A percentile compares a stretch with the other conserved stretches of the same genome.
These are phyloP conservation scores for Mantis religiosa DNA, from an alignment of 2,888 invertebrate species.

Conservation along the genomic window DNA sequence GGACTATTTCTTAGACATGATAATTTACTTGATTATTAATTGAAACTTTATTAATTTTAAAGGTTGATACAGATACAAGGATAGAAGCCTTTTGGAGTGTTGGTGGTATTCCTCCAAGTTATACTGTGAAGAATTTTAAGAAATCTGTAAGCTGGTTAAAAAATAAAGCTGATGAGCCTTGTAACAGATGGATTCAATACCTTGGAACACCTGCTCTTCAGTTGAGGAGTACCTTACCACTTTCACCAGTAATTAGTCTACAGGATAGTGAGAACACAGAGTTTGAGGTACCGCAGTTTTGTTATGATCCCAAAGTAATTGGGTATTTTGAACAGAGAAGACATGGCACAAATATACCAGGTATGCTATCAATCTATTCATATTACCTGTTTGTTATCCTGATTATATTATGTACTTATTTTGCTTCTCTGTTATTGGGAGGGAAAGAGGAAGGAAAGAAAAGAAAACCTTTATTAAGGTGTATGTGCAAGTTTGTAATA, in stretches of 20 bases:
- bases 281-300: constrained; percentile 55
- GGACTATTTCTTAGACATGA: too few species aligned
- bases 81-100: constrained; percentile 84
- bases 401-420: too few species aligned
- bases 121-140: constrained; percentile 38
- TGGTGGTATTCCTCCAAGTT: constrained; percentile 64
- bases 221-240: constrained; percentile 63
- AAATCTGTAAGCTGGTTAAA: not conserved
- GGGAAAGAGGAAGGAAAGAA: too few species aligned
- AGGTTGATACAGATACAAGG: constrained; percentile 73
- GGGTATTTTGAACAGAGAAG: constrained; percentile 55
- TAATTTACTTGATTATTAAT: too few species aligned
- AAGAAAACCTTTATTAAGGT: too few species aligned
- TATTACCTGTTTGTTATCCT: too few species aligned
- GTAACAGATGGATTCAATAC: constrained; percentile 68
- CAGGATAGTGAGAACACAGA: constrained; percentile 55
- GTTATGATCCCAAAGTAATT: constrained; percentile 57
- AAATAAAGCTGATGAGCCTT: constrained; percentile 47
- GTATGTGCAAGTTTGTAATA: too few species aligned
- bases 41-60: constrained; percentile 37
- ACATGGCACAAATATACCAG: constrained; percentile 72
- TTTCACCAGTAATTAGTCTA: constrained; percentile 57
- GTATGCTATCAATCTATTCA: constrained; percentile 42
- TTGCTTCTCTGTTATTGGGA: too few species aligned
- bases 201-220: constrained; percentile 64